Evolutionary conservation across 2,888 invertebrate genomes (phyloP).

Genomic region (Pristionchus japonicus): DNA sequence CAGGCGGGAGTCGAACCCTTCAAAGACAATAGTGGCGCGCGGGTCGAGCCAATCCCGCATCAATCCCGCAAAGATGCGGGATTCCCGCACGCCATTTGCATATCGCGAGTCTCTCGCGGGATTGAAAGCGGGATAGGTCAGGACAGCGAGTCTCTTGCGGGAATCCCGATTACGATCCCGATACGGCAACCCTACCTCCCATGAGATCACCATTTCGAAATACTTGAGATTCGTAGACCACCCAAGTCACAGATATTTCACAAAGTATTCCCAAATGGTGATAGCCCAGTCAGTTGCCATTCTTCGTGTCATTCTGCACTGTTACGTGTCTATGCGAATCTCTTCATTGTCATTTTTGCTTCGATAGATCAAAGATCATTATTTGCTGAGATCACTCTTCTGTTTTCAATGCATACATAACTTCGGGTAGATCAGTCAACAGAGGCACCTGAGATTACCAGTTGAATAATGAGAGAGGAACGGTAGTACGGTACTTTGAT

Average conservation of each 20-base stretch:
- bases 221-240: neutral
- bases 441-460: neutral
- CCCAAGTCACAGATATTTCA: neutral
- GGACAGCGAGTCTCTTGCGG: too few relatives aligned
- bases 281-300: neutral
- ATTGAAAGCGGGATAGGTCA: too few relatives aligned
- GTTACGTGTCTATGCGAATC: slow-evolving; percentile 11
- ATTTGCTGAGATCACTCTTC: slow-evolving; percentile 9
- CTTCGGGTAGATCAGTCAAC: slow-evolving; percentile 36
- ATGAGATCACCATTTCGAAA: neutral
- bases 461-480: neutral
- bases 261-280: neutral
- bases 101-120: too few relatives aligned
- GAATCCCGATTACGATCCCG: too few relatives aligned
- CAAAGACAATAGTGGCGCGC: too few relatives aligned
- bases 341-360: slow-evolving; percentile 18
- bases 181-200: too few relatives aligned
- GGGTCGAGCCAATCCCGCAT: too few relatives aligned
- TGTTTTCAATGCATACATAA: neutral
- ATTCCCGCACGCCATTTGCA: too few relatives aligned
- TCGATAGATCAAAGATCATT: slow-evolving; percentile 41
- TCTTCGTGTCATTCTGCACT: neutral
- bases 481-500: neutral
- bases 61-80: too few relatives aligned
- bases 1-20: too few relatives aligned